Base-by-base conservation (phyloP, 2,797 vertebrate genomes). In the Amblyopsis hoosieri region DNA sequence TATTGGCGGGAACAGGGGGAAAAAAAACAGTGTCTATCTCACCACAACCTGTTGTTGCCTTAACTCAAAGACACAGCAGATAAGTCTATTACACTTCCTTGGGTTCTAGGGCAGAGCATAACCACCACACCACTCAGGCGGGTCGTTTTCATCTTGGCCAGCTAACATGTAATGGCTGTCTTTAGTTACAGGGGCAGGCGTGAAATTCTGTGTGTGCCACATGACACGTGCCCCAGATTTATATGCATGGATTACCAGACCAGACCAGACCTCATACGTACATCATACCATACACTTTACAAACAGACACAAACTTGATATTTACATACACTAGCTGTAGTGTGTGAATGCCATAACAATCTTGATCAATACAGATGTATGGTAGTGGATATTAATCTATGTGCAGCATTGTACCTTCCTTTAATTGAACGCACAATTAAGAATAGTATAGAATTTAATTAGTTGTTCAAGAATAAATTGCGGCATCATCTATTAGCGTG, bases 161-260 rank as follows among this genome's bases (percentile, higher is more conserved):
- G 10, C 65, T 12, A 5, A 48, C 42, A 59, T 79, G 64, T 71
- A 76, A 72, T 74, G n/a, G 57, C 76, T 66, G 1, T 33, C 48
- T 82, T 80, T 81, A 84, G 77, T 79, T 71, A 46, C 1, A 7
- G 59, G 62, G 67, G 76, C 79, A 80, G 77, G 75, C 61, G 76
- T 48, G n/a, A 66, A 54, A 67, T 85, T 73, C 72, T 77, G 33
- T n/a, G 66, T 62, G 62, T 70, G 79, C 80, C 55, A 17, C 81
- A 78, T 78, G 57, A 56, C 76, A 62, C 72, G 82, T n/a, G 53
- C 65, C 67, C 54, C 2, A 12, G 80, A 77, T 82, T 78, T 72
- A 86, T 85, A 74, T 78, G 70, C 81, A 79, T 54, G 75, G 75
- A 85, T 71, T 79, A 71, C 31, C 31, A 45, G 67, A 78, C 71